These are phyloP conservation scores for Amazona ochrocephala DNA, from an alignment of 2,797 vertebrate species.

Conservation along the genomic window DNA sequence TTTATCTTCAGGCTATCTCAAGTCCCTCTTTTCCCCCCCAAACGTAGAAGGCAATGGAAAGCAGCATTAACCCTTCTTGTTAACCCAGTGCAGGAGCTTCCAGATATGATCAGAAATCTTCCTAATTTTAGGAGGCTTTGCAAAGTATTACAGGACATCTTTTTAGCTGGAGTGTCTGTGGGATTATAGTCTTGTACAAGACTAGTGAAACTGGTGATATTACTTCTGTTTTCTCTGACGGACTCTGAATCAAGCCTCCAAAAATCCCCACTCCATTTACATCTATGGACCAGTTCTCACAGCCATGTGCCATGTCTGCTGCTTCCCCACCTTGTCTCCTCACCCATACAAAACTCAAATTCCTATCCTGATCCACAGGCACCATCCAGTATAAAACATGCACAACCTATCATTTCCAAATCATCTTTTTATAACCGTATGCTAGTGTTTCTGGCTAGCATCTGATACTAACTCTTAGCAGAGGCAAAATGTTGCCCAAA, in stretches of 20 bases:
- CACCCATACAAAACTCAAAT: not conserved
- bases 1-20: conserved; percentile 13
- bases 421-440: not conserved
- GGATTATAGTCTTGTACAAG: not conserved
- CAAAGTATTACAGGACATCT: not conserved
- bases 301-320: not conserved
- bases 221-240: not conserved
- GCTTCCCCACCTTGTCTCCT: not conserved
- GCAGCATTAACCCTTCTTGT: conserved; percentile 18
- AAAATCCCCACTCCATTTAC: not conserved
- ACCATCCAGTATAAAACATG: not conserved
- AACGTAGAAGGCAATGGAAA: conserved; percentile 1
- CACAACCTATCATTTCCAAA: not conserved
- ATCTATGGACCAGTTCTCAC: not conserved
- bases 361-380: not conserved
- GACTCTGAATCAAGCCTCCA: not conserved
- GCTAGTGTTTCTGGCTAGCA: not conserved
- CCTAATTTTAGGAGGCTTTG: not conserved
- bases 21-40: not conserved
- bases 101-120: not conserved
- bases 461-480: not conserved
- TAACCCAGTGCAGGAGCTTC: not conserved
- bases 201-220: not conserved
- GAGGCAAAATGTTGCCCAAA: not conserved
- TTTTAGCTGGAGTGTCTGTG: not conserved